A percentile compares a stretch with the other conserved stretches of the same genome.
phyloP scores from a whole-genome alignment of 2,888 invertebrate species.

The Oxyteleia sp. region DNA sequence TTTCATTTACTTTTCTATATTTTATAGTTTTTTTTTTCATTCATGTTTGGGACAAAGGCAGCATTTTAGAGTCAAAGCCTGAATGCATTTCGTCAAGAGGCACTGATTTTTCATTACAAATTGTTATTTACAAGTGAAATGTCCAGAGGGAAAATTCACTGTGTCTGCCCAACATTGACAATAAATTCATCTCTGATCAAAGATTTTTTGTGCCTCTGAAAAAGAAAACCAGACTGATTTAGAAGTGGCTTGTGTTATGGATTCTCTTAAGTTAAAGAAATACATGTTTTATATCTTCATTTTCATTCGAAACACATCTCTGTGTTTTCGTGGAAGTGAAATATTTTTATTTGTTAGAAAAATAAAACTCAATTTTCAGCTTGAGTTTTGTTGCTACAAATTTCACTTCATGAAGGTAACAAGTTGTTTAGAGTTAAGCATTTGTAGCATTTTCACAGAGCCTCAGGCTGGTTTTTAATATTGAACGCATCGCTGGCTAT shows the following conservation, averaged over 20 bases:
- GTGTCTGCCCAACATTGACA: conserved; percentile 86
- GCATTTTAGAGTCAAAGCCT: conserved; percentile 85
- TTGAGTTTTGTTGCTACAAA: neutral
- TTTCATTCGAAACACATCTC: neutral
- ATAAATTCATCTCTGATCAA: conserved; percentile 84
- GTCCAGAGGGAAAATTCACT: conserved; percentile 79
- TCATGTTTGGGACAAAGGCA: conserved; percentile 83
- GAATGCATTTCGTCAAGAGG: conserved; percentile 83
- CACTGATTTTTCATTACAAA: conserved; percentile 73
- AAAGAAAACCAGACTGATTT: conserved; percentile 86
- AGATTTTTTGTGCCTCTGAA: conserved; percentile 86
- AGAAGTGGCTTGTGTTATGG: conserved; percentile 83
- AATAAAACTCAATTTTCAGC: neutral
- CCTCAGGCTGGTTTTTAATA: conserved; percentile 71
- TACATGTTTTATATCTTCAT: neutral
- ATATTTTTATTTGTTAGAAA: neutral
- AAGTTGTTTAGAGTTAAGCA: neutral
- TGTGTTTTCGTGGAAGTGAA: neutral
- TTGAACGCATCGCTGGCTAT: conserved; percentile 84
- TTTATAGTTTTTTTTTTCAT: conserved; percentile 10
- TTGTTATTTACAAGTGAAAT: conserved; percentile 68
- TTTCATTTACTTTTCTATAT: conserved; percentile 20
- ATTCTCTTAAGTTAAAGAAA: conserved; percentile 45
- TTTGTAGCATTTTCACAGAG: conserved; percentile 76
- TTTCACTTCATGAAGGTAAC: neutral